A percentile compares a stretch with the other conserved stretches of the same genome.
These are phyloP conservation scores for Lucilia cuprina DNA, from an alignment of 1,140 invertebrate genomes.

Conservation along the genomic window DNA sequence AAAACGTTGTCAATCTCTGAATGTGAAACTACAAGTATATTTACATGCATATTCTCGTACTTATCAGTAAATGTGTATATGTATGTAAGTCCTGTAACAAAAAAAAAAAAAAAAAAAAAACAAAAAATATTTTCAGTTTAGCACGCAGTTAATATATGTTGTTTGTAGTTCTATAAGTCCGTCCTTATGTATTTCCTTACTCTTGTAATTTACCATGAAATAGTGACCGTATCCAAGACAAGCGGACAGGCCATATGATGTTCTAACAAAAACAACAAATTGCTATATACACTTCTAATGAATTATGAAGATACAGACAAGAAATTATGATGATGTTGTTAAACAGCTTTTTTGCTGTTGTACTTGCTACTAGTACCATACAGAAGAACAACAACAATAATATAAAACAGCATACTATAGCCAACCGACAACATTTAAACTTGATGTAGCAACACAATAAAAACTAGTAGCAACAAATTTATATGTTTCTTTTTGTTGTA, in stretches of 20 bases:
- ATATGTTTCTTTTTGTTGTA: neutral
- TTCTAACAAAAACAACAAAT: neutral
- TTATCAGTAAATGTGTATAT: too few species aligned
- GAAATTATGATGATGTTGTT: slow-evolving; percentile 23
- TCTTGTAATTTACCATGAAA: neutral
- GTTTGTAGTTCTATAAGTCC: too few species aligned
- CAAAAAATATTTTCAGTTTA: neutral
- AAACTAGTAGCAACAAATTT: slow-evolving; percentile 15
- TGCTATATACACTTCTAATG: neutral
- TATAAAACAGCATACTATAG: neutral
- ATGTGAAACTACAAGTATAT: neutral
- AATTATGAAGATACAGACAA: slow-evolving; percentile 30
- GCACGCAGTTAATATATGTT: neutral
- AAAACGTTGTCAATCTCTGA: too few species aligned
- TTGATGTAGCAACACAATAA: neutral
- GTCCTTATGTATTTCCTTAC: too few species aligned
- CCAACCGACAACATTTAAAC: neutral
- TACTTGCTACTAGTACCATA: neutral
- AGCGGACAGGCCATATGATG: neutral
- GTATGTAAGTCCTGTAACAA: too few species aligned
- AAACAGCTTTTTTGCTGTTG: neutral
- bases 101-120: neutral
- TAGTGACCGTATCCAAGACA: neutral
- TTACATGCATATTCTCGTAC: neutral
- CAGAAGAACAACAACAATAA: neutral